Base-by-base conservation (phyloP, 2,888 invertebrate genomes). In the Mesoligia furuncula region DNA sequence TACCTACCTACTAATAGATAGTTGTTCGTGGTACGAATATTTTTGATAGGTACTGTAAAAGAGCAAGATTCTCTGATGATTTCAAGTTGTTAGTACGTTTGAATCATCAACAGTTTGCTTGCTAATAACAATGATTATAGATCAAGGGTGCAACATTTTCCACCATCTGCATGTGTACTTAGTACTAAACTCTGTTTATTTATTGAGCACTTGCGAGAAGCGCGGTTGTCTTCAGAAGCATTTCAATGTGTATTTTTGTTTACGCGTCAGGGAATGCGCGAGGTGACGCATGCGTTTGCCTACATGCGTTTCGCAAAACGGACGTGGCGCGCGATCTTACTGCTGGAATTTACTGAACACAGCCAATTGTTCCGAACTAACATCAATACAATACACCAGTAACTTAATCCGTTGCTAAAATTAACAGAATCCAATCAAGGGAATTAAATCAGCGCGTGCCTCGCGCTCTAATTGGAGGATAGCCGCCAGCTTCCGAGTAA, bases 231-330 rank as follows among this genome's bases (percentile, higher is more conserved):
- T 85, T 84, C 75, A 74, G 88, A 77, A 86, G 66, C 83, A 70
- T 84, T 88, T 87, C 87, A 84, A 87, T 83, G 91, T 91, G 88
- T 94, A 94, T 93, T 94, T 94, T 91, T 94, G 94, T 94, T 94
- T 93, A 92, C 87, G 80, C 84, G 86, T 79, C 81, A 85, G 89
- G 91, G 93, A 92, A 93, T 92, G 91, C 88, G 85, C 88, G 88
- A 81, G 84, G 87, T 94, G 94, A 94, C 93, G 94, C 93, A 94
- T 87, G 67, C 87, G 90, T 90, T 92, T 92, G n/a, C n/a, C n/a
- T n/a, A 92, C 92, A 91, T 90, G 91, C 84, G 85, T 80, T 93
- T 93, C 93, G 91, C 92, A 86, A 90, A 92, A 92, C 89, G 83
- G 85, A 86, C 84, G 84, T 75, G 71, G 73, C 85, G 80, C 81